Percentiles rank a stretch among this genome's conserved stretches.
These are phyloP conservation scores for Saturnia japonica DNA, from an alignment of 2,888 invertebrate species.

Conservation along the genomic window DNA sequence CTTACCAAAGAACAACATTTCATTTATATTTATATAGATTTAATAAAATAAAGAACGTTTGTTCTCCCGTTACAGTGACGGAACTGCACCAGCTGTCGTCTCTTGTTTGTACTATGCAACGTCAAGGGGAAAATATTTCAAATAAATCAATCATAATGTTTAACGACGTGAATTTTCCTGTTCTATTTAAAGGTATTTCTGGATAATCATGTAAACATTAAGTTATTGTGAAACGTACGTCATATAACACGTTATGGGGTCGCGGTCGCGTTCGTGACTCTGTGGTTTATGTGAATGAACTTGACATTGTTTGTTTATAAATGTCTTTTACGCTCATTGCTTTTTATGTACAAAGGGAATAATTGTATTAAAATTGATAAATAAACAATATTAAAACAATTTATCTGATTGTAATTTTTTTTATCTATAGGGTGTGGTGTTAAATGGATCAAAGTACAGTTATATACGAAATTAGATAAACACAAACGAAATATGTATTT, in stretches of 20 bases:
- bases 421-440: neutral
- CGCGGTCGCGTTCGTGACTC: constrained; percentile 16
- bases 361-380: neutral
- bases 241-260: neutral
- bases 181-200: neutral
- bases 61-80: neutral
- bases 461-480: neutral
- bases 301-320: neutral
- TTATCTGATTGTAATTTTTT: neutral
- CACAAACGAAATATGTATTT: no score
- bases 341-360: neutral
- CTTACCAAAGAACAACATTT: no score
- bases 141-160: neutral
- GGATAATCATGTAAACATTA: constrained; percentile 3
- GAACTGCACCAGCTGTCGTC: neutral
- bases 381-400: neutral
- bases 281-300: constrained; percentile 12
- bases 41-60: no score
- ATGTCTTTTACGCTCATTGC: neutral
- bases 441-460: neutral
- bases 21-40: no score
- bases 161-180: neutral
- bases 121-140: neutral
- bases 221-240: constrained; percentile 11
- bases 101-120: neutral